phyloP scores from a whole-genome alignment of 2,113 vertebrate genomes.

The Coptodon bakossiorum region DNA sequence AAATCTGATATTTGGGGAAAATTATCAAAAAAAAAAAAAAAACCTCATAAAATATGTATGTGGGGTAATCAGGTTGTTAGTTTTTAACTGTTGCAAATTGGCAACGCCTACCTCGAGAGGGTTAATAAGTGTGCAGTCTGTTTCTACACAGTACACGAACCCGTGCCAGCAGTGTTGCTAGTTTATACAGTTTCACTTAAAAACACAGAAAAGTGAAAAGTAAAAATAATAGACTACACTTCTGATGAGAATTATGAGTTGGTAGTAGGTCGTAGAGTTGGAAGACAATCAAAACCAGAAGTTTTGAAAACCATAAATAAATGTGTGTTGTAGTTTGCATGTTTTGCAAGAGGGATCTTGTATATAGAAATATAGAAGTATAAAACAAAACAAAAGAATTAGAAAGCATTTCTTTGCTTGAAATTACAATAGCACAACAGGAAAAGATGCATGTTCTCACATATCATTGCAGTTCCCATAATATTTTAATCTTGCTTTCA shows the following conservation, averaged over 20 bases:
- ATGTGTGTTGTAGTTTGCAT: background rate
- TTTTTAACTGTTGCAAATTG: too few relatives aligned
- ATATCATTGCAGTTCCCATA: background rate
- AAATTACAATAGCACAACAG: background rate
- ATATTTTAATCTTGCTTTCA: background rate
- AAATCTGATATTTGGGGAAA: too few relatives aligned
- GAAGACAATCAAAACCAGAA: background rate
- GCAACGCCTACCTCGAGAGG: too few relatives aligned
- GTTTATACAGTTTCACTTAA: background rate
- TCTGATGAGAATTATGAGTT: background rate
- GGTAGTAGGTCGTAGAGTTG: background rate
- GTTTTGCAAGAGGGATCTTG: background rate
- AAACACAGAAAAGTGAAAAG: background rate
- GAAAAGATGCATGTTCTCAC: background rate
- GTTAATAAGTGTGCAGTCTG: background rate
- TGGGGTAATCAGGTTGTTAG: too few relatives aligned
- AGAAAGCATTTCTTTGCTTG: background rate
- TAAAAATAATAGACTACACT: background rate
- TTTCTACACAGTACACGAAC: background rate
- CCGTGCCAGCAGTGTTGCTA: background rate
- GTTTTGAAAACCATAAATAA: background rate
- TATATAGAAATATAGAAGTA: background rate
- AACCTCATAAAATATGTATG: too few relatives aligned
- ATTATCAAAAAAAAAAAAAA: too few relatives aligned
- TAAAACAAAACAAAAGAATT: background rate